Conservation (phyloP, 2,888 invertebrate genomes). For the Cheilosia variabilis region DNA sequence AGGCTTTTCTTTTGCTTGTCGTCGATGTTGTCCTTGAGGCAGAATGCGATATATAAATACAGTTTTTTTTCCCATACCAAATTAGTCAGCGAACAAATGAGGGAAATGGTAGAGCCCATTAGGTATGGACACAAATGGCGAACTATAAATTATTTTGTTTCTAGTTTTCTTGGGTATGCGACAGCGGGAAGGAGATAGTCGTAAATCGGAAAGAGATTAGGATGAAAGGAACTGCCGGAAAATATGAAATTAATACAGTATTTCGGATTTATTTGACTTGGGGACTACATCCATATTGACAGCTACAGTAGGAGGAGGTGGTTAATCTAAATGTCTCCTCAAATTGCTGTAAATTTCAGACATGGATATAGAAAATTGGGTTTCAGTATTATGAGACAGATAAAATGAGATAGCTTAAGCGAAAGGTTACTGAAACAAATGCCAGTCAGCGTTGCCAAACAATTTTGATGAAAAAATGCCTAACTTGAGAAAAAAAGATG, state of each 20-base stretch:
- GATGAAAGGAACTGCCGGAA: not conserved
- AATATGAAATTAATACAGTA: constrained; percentile 42
- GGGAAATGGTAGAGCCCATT: constrained; percentile 53
- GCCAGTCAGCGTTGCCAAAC: too few species aligned
- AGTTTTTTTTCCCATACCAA: constrained; percentile 1
- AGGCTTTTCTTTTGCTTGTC: constrained; percentile 10
- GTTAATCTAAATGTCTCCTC: not conserved
- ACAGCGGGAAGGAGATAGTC: not conserved
- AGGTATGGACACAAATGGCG: constrained; percentile 58
- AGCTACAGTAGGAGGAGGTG: not conserved
- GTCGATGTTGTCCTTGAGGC: constrained; percentile 4
- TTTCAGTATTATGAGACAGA: too few species aligned
- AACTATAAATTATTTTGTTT: constrained; percentile 66
- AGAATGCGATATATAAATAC: too few species aligned
- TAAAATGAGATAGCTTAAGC: too few species aligned
- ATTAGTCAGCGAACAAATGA: constrained; percentile 54
- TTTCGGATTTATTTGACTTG: not conserved
- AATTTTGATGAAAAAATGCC: too few species aligned
- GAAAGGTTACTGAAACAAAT: too few species aligned
- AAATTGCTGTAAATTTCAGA: not conserved
- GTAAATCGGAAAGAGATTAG: constrained; percentile 41
- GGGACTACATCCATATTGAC: not conserved
- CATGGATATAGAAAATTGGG: too few species aligned
- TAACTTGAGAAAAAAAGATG: too few species aligned
- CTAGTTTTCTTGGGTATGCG: not conserved